Evolutionary conservation across 2,888 invertebrate genomes (phyloP).

Genomic region (Ormyrus thymus): DNA sequence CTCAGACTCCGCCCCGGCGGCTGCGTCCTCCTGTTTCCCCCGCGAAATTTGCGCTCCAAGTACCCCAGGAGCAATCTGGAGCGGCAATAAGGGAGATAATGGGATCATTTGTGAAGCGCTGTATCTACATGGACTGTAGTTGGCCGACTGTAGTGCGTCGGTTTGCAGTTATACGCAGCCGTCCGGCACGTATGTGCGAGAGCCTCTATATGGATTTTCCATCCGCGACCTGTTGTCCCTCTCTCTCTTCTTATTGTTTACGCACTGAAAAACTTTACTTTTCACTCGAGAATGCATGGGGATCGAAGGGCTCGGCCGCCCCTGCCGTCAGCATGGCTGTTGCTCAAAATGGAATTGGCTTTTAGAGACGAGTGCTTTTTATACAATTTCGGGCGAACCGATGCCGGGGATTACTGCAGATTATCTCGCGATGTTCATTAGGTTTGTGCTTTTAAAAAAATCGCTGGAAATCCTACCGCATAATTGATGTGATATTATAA

Average conservation of each 20-base stretch:
- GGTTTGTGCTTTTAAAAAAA: too few relatives aligned
- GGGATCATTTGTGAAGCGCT: constrained; percentile 55
- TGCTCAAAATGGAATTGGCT: too few relatives aligned
- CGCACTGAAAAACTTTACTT: constrained; percentile 23
- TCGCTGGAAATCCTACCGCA: too few relatives aligned
- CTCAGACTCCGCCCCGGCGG: background rate
- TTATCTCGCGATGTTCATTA: too few relatives aligned
- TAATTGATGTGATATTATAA: too few relatives aligned
- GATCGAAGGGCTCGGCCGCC: background rate
- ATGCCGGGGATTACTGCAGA: too few relatives aligned
- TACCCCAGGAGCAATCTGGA: constrained; percentile 38
- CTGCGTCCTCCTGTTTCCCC: background rate
- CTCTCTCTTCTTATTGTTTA: constrained; percentile 9
- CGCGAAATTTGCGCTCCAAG: constrained; percentile 23
- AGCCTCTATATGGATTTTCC: constrained; percentile 5
- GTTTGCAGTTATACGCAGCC: constrained; percentile 8
- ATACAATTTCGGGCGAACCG: too few relatives aligned
- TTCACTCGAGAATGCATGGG: constrained; percentile 31
- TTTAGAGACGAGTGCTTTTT: too few relatives aligned
- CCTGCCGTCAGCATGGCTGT: too few relatives aligned
- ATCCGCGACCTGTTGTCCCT: background rate
- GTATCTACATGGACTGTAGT: constrained; percentile 46
- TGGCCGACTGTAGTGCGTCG: constrained; percentile 18
- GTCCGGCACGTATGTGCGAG: background rate
- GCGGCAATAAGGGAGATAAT: constrained; percentile 55